Evolutionary conservation across 2,888 invertebrate species (phyloP).

Genomic region (Rhorus exstirpatorius): DNA sequence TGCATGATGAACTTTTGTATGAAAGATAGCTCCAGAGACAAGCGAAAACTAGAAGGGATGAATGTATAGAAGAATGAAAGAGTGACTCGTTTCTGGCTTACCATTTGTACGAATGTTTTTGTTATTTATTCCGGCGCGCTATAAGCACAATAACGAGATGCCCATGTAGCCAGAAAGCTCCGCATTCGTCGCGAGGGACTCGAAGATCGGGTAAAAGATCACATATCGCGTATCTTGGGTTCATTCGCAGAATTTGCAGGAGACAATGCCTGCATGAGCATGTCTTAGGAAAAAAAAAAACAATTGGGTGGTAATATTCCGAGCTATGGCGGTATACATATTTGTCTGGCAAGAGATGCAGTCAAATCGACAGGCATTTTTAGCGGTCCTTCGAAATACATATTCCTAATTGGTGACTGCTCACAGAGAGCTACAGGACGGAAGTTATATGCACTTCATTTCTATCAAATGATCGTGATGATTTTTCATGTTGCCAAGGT

Average conservation of each 20-base stretch:
- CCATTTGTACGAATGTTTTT: slow-evolving; percentile 33
- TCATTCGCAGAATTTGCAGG: background rate
- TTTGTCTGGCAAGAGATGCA: too few relatives aligned
- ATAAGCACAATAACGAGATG: slow-evolving; percentile 2
- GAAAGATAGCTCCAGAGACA: slow-evolving; percentile 24
- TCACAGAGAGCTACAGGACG: too few relatives aligned
- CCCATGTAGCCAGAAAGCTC: background rate
- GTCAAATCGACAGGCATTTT: too few relatives aligned
- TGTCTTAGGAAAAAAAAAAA: background rate
- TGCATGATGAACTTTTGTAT: background rate
- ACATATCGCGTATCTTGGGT: background rate
- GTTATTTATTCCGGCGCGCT: background rate
- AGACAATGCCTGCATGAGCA: slow-evolving; percentile 2
- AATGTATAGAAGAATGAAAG: slow-evolving; percentile 1
- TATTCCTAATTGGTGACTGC: too few relatives aligned
- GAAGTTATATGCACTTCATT: too few relatives aligned
- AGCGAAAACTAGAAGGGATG: slow-evolving; percentile 9
- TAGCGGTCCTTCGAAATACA: too few relatives aligned
- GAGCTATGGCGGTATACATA: too few relatives aligned
- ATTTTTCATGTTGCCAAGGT: too few relatives aligned
- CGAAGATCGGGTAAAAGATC: slow-evolving; percentile 7
- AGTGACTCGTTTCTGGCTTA: slow-evolving; percentile 30
- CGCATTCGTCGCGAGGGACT: slow-evolving; percentile 5
- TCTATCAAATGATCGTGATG: too few relatives aligned
- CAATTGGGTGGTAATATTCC: slow-evolving; percentile 34